These are phyloP conservation scores for Himalopsyche kuldschensis DNA, from an alignment of 2,888 invertebrate species.

Conservation along the genomic window DNA sequence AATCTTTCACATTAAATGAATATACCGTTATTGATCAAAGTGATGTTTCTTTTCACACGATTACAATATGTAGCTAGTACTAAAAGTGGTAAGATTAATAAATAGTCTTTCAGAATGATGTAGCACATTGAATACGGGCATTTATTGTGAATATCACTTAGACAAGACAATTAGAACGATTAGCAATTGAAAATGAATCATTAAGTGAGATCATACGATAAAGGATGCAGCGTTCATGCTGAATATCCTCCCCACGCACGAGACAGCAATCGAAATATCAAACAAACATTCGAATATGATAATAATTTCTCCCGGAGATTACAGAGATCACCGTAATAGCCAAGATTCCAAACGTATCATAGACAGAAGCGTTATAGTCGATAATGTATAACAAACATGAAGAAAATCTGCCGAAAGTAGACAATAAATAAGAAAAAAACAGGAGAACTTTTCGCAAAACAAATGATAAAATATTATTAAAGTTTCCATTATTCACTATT, in stretches of 20 bases:
- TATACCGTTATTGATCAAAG: too few species aligned
- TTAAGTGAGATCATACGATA: background rate
- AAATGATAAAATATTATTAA: background rate
- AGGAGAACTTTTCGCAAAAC: background rate
- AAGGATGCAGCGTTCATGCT: background rate
- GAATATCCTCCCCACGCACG: background rate
- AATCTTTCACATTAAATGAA: too few species aligned
- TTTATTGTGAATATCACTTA: too few species aligned
- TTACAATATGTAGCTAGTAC: too few species aligned
- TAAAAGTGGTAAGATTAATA: too few species aligned
- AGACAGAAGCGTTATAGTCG: background rate
- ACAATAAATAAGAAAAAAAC: background rate
- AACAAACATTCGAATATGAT: background rate
- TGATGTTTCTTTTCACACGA: too few species aligned
- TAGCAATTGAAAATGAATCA: background rate
- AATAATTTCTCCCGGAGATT: background rate
- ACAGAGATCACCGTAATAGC: background rate
- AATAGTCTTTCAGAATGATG: too few species aligned
- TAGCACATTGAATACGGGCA: too few species aligned
- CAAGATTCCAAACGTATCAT: background rate
- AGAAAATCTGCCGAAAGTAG: background rate
- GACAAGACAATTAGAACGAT: too few species aligned
- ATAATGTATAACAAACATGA: background rate
- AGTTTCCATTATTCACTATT: background rate
- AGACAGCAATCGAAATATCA: too few species aligned